Base-by-base conservation (phyloP, 2,797 vertebrate species). In the Knipowitschia caucasica region DNA sequence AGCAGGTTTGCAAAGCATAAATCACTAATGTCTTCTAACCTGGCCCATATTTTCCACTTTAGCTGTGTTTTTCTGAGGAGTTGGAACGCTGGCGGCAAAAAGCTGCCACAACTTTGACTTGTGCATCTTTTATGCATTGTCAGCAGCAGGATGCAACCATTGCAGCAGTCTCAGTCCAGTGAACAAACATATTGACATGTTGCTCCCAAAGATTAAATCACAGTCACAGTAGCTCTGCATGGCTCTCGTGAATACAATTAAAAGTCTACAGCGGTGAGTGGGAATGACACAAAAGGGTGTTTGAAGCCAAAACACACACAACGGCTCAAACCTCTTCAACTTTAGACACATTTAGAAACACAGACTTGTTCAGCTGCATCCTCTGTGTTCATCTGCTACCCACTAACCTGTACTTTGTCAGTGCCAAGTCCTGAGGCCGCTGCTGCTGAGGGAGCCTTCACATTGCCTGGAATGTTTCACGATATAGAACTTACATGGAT, bases 41-140 rank as follows among this genome's bases (percentile, higher is more conserved):
- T 45, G 10, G n/a, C 46, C 42, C 53, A 44, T 63, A 54, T 69
- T 59, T 65, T 51, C 24, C 45, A 39, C 64, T 60, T 62, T 15
- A 20, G 25, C 66, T 29, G 27, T 60, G 64, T 72, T 77, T 67
- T 72, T 63, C 64, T 73, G 34, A 30, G 34, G 65, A 72, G 77
- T 54, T 66, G 51, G 21, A 75, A 66, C 9, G 78, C 81, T 80
- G 3, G 34, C 71, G 78, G 81, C 78, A 1, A 70, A 77, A 80
- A 76, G 70, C 76, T 82, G 81, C 72, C 73, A 66, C 45, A 65
- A 69, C 67, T 84, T 77, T 77, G 76, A 81, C 57, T 71, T 59
- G 53, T 83, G 71, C 81, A 84, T 89, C 85, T 87, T 88, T 88
- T 75, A 89, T 89, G 81, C 77, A 59, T 59, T 68, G 77, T 85